These are phyloP conservation scores for Zosterops pallidus DNA, from an alignment of 2,113 vertebrate genomes.

Conservation along the genomic window DNA sequence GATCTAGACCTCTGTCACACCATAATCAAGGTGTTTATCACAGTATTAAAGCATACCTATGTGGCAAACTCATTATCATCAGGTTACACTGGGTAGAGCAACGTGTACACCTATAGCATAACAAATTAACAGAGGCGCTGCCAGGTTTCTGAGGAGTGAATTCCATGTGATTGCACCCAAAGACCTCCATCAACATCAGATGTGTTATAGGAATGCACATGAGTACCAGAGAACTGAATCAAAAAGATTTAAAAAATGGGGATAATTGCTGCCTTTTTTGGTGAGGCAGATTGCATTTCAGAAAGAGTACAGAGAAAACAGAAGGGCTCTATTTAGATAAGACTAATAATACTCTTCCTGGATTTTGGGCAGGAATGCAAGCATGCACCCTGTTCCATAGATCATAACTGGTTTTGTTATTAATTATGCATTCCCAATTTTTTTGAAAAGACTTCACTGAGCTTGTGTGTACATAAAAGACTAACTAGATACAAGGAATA, in stretches of 20 bases:
- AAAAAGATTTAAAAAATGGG: background rate
- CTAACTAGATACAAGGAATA: background rate
- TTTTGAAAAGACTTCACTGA: background rate
- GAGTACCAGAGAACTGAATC: background rate
- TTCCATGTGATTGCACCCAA: background rate
- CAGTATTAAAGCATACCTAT: background rate
- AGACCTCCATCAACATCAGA: background rate
- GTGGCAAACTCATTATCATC: background rate
- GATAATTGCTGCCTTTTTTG: conserved; percentile 32
- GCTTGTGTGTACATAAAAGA: background rate
- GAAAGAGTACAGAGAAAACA: background rate
- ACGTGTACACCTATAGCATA: background rate
- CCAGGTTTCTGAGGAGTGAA: background rate
- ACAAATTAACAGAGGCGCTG: background rate
- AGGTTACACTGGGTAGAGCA: background rate
- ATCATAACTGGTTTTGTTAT: background rate
- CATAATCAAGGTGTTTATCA: background rate
- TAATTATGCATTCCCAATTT: background rate
- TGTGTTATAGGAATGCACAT: background rate
- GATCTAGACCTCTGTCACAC: background rate
- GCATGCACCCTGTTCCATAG: background rate
- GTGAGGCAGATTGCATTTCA: conserved; percentile 5
- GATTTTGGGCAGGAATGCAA: background rate
- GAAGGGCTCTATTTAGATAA: background rate
- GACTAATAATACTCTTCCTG: background rate